Conservation (phyloP, 2,888 invertebrate species). For the Cetonia aurata region DNA sequence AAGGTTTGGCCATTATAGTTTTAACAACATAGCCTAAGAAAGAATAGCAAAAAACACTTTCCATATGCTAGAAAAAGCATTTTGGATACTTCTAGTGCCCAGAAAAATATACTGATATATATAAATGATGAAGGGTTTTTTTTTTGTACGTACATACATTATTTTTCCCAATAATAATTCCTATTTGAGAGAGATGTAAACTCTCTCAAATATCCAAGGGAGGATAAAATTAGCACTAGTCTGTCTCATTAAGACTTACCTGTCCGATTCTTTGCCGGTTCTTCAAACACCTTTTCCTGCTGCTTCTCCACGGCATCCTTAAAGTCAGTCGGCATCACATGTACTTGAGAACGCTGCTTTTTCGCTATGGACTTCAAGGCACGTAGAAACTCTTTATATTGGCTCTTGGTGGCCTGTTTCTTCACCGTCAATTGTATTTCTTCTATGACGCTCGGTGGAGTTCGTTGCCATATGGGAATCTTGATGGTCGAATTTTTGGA, state of each 20-base stretch:
- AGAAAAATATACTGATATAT: no score
- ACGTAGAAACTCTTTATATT: conserved; percentile 42
- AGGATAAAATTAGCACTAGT: no score
- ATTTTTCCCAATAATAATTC: no score
- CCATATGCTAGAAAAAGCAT: no score
- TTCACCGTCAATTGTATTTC: conserved; percentile 44
- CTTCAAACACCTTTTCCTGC: conserved; percentile 17
- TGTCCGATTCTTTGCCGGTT: neutral
- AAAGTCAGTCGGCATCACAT: conserved; percentile 20
- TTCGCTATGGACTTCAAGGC: conserved; percentile 35
- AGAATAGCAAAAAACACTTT: no score
- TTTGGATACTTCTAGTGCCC: no score
- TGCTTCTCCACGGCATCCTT: conserved; percentile 22
- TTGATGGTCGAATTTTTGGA: neutral
- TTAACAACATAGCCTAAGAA: no score
- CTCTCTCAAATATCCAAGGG: no score
- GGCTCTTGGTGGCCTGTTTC: conserved; percentile 44
- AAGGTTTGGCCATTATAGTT: no score
- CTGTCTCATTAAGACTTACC: conserved; percentile 1
- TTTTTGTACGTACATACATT: no score
- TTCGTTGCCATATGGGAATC: conserved; percentile 44
- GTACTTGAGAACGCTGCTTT: conserved; percentile 31
- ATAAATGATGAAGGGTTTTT: no score
- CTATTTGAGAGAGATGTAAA: no score
- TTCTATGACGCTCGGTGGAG: conserved; percentile 44